Percentiles rank a stretch among this genome's conserved stretches.
These are phyloP conservation scores for Tineola bisselliella DNA, from an alignment of 2,888 invertebrate species.

Conservation along the genomic window DNA sequence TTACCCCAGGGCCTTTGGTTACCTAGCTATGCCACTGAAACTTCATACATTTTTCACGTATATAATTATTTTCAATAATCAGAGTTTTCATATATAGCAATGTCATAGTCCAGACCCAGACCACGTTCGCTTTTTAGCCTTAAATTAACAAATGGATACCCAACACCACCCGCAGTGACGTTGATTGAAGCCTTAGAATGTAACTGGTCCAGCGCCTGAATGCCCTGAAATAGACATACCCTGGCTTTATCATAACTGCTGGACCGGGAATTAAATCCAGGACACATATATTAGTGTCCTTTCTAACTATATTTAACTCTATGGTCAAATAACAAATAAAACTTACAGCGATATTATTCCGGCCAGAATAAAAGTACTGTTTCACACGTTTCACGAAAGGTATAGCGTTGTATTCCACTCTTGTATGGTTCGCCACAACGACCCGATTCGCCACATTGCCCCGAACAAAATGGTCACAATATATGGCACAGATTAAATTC, in stretches of 20 bases:
- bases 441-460: conserved; percentile 31
- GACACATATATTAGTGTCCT: no score
- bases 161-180: conserved; percentile 35
- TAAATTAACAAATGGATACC: conserved; percentile 43
- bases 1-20: no score
- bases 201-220: conserved; percentile 57
- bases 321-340: not conserved
- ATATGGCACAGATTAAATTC: conserved; percentile 16
- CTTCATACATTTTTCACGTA: no score
- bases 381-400: conserved; percentile 50
- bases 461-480: conserved; percentile 27
- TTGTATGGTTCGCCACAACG: conserved; percentile 24
- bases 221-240: conserved; percentile 27
- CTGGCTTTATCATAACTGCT: no score
- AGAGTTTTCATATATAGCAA: conserved; percentile 25
- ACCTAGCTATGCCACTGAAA: no score
- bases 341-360: conserved; percentile 34
- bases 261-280: no score
- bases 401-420: conserved; percentile 38
- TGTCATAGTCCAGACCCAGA: conserved; percentile 34
- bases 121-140: conserved; percentile 55
- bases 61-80: no score
- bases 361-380: conserved; percentile 33
- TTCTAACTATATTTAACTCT: no score
- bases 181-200: conserved; percentile 26